Evolutionary conservation across 2,888 invertebrate genomes (phyloP).

Genomic region (Drosophila nigricruria): DNA sequence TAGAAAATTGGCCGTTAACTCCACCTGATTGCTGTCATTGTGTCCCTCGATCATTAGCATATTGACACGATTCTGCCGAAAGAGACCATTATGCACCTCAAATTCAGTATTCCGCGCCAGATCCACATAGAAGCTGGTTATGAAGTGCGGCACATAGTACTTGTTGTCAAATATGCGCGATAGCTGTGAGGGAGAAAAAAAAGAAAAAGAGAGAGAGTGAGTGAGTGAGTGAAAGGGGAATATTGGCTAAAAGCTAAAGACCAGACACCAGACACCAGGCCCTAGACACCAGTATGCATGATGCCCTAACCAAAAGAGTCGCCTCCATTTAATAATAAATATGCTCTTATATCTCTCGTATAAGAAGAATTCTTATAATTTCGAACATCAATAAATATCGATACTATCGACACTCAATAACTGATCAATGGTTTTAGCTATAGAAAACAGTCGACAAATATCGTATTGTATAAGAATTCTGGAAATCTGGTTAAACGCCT

Average conservation of each 20-base stretch:
- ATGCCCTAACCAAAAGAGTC: neutral
- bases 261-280: neutral
- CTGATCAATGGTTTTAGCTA: no score
- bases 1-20: slow-evolving; percentile 80
- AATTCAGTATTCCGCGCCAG: slow-evolving; percentile 72
- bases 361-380: neutral
- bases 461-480: no score
- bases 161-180: slow-evolving; percentile 71
- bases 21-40: slow-evolving; percentile 77
- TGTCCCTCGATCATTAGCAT: slow-evolving; percentile 78
- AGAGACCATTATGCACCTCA: slow-evolving; percentile 75
- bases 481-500: no score
- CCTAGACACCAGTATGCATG: no score
- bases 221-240: neutral
- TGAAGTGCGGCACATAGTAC: slow-evolving; percentile 71
- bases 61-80: slow-evolving; percentile 81
- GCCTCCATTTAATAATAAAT: no score
- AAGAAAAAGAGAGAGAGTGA: neutral
- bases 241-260: neutral
- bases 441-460: no score
- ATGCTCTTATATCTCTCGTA: no score
- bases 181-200: slow-evolving; percentile 57
- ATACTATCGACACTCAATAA: no score
- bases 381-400: no score
- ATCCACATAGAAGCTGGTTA: slow-evolving; percentile 74